Evolutionary conservation across 2,797 vertebrate genomes (phyloP), one percentile per base, ranked within the genome.

Genomic region (Muscicapa striata): DNA sequence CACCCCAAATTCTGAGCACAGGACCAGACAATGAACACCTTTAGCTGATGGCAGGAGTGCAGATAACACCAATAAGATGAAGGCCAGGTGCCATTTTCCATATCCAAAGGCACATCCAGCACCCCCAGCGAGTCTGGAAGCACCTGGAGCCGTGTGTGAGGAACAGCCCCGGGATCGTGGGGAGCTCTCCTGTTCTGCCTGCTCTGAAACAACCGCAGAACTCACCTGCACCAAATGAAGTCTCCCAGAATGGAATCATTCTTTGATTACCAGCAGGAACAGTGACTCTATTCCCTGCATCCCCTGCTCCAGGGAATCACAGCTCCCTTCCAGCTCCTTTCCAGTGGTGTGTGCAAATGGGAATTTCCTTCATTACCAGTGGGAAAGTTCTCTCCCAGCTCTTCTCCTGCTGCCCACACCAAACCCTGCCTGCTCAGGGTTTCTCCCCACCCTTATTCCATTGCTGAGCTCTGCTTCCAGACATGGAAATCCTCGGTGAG

Each of bases 151-250:
- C 57, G 30, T 75, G 90, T 67, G 95, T 61, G 96, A 95, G 97
- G 95, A 96, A 80, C 94, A 51, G 24, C 24, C 48, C 87, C 70
- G 7, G 36, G 84, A 54, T 41, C 19, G 61, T 32, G 9, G 51
- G 87, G 84, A 73, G 89, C 57, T 87, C 96, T 97, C 97, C 96
- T 40, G 40, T 40, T 40, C 14, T 40, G 40, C 86, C 84, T 3
- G 92, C 52, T 93, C 94, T 62, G 90, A 92, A 95, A 94, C 64
- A 49, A 94, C 92, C 95, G 95, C 94, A 94, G 29, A 79, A 95
- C 77, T 91, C 97, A 97, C 95, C 97, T 96, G 94, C 94, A 96
- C 63, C 92, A 87, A 91, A 96, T 96, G 94, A 97, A 96, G 43
- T 12, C 96, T 96, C 77, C 91, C 85, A 91, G 90, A 90, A 90